A percentile compares a stretch with the other conserved stretches of the same genome.
Evolutionary conservation across 2,113 vertebrate genomes (phyloP).

Genomic region (Muntiacus reevesi): DNA sequence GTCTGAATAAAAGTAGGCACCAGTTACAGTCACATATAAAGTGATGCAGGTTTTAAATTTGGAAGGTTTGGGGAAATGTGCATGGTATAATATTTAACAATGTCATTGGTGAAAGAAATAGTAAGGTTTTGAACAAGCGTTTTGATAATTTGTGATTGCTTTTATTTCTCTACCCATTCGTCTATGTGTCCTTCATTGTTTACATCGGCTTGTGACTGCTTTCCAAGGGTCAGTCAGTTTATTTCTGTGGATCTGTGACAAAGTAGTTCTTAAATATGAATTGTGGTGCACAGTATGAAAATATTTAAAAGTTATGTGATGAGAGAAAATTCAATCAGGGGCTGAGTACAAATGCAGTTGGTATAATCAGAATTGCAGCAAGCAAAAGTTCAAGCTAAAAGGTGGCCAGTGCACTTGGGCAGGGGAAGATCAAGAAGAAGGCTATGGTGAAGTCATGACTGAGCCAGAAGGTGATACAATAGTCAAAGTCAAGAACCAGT

Average conservation of each 20-base stretch:
- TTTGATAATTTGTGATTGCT: background rate
- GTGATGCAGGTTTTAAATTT: background rate
- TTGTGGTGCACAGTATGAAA: background rate
- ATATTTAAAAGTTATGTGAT: background rate
- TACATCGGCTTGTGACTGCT: background rate
- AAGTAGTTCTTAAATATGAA: background rate
- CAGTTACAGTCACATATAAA: background rate
- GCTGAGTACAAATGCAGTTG: background rate
- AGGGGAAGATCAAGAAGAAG: background rate
- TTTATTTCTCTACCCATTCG: conserved; percentile 43
- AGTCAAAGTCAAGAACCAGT: background rate
- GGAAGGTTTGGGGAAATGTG: background rate
- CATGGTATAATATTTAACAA: background rate
- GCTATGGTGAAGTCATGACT: no score
- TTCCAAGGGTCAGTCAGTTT: background rate
- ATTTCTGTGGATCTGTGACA: background rate
- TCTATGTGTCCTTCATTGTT: background rate
- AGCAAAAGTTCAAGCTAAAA: background rate
- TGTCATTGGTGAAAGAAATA: conserved; percentile 8
- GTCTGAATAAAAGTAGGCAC: background rate
- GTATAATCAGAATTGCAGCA: background rate
- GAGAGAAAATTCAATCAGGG: background rate
- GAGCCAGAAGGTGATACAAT: background rate
- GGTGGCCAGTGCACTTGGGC: fast-evolving
- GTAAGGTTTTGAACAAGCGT: conserved; percentile 10